Conservation (phyloP, 2,888 invertebrate species). For the Itoplectis maculator region DNA sequence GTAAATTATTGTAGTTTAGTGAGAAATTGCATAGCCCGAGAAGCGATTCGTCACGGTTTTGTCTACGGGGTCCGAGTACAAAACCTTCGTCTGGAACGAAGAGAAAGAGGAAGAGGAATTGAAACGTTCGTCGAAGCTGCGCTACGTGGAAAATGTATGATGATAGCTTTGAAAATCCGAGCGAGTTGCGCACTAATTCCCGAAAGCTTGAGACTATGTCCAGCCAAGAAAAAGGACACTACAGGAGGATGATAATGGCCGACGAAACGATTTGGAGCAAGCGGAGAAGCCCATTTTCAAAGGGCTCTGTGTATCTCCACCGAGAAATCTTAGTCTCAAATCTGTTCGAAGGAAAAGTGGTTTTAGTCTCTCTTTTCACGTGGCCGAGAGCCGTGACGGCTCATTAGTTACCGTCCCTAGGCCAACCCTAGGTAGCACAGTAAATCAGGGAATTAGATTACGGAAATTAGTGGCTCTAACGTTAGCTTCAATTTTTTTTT, state of each 20-base stretch:
- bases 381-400: slow-evolving; percentile 11
- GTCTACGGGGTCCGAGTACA: background rate
- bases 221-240: slow-evolving; percentile 17
- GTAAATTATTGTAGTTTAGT: slow-evolving; percentile 25
- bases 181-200: slow-evolving; percentile 41
- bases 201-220: slow-evolving; percentile 29
- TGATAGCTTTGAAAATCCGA: slow-evolving; percentile 48
- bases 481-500: background rate
- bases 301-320: slow-evolving; percentile 1
- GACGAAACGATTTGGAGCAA: slow-evolving; percentile 47
- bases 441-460: background rate
- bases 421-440: slow-evolving; percentile 7
- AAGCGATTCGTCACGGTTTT: slow-evolving; percentile 36
- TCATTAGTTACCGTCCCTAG: slow-evolving; percentile 58
- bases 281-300: slow-evolving; percentile 44
- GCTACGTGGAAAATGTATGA: slow-evolving; percentile 58
- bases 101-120: slow-evolving; percentile 7
- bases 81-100: background rate
- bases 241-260: slow-evolving; percentile 43
- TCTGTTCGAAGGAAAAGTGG: slow-evolving; percentile 34
- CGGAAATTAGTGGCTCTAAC: background rate
- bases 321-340: slow-evolving; percentile 44
- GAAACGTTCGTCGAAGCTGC: slow-evolving; percentile 37
- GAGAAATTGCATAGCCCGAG: slow-evolving; percentile 26
- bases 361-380: slow-evolving; percentile 27